A percentile compares a stretch with the other conserved stretches of the same genome.
Conservation (phyloP, 1,140 invertebrate species). For the Chironomus striatipennis region DNA sequence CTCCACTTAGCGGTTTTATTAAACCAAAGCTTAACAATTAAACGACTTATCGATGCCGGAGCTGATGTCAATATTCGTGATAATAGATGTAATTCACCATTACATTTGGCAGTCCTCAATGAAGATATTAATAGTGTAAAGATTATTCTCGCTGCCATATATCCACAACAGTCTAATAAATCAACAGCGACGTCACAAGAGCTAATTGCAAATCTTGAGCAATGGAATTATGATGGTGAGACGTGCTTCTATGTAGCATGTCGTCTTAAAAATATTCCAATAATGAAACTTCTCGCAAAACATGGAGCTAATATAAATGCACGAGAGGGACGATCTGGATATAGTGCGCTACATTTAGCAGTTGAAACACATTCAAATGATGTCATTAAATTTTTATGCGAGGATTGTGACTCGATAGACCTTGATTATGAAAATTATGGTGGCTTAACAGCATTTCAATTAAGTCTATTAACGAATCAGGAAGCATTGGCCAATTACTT, state of each 20-base stretch:
- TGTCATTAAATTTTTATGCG: neutral
- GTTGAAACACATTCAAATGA: neutral
- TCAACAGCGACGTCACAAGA: neutral
- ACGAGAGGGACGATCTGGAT: neutral
- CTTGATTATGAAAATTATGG: neutral
- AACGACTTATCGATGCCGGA: neutral
- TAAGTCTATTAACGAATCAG: neutral
- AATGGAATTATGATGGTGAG: constrained; percentile 3
- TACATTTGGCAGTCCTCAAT: constrained; percentile 1
- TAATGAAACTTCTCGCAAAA: neutral
- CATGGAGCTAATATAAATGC: neutral
- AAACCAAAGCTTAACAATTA: neutral
- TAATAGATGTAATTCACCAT: constrained; percentile 9
- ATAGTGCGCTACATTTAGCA: neutral
- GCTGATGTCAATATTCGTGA: constrained; percentile 1
- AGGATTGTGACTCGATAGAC: neutral
- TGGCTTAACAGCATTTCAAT: neutral
- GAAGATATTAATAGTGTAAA: neutral
- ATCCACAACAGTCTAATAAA: too few relatives aligned
- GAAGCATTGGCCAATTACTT: neutral
- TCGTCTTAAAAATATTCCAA: neutral
- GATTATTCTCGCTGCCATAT: neutral
- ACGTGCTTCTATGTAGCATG: constrained; percentile 2
- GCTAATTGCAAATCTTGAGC: neutral
- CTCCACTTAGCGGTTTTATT: neutral